Base-by-base conservation (phyloP, 2,888 invertebrate species). In the Agrotis puta region DNA sequence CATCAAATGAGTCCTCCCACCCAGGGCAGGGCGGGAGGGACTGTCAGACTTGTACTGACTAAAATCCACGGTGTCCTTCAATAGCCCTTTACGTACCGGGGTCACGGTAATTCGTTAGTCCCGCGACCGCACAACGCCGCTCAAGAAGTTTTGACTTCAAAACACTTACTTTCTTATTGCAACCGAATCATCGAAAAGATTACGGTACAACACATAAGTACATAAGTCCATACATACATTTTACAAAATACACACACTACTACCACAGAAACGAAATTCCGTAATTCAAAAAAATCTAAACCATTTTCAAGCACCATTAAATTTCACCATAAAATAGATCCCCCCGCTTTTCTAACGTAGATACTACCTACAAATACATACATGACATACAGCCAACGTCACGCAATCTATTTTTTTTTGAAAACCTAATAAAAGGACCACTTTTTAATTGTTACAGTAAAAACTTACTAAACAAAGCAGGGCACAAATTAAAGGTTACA, bases 371-470 rank as follows among this genome's bases (percentile, higher is more conserved):
- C 50, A 9, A 22, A 47, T 45, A 59, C 39, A 50, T 20, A 67
- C 22, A 22, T 27, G 33, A 59, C 39, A 50, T 20, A 67, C 22
- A 20, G 14, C 59, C 56, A 47, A 71, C 45, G 22, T 57, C 51
- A 82, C 69, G 68, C 70, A 74, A 77, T 71, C 69, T 75, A 75
- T 82, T 75, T 58, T 58, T 53, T 53, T 82, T 73, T 61, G 43
- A 73, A 72, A 75, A 73, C 62, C 3, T 57, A 67, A 74, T 76
- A 70, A 80, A 74, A 77, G n/a, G n/a, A 72, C 73, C 72, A 82
- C 81, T 77, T 81, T 85, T 86, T 88, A 86, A 87, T 86, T 82
- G 82, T 83, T 81, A 70, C 74, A 53, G 51, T 63, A 61, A 70
- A 72, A 81, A 79, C 65, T 47, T 5, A 43, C 24, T 9, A 53